Base-by-base conservation (phyloP, 2,113 vertebrate species). In the Argyrosomus japonicus region DNA sequence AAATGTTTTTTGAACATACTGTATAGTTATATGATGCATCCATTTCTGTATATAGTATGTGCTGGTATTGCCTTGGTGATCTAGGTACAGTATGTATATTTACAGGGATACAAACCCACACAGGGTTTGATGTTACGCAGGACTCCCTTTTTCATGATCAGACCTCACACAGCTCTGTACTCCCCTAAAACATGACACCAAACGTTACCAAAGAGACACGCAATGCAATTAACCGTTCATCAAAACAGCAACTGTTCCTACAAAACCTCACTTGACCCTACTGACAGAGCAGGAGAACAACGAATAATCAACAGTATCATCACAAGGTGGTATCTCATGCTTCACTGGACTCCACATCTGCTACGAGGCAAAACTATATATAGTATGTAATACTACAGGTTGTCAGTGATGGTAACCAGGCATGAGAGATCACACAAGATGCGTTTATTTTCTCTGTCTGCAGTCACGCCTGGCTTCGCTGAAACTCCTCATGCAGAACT, bases 381-480 rank as follows among this genome's bases (percentile, higher is more conserved):
- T 62, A 80, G 71, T 84, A 67, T 86, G 56, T 79, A 72, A 77
- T 17, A 2, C 3, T 1, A 27, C 45, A 9, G 19, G 32, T 51
- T 85, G 83, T 82, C 75, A 79, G 77, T 68, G 50, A 64, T 63
- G 63, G 68, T 85, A 85, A 77, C 79, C 89, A 88, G 79, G 78
- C 76, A 6, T 76, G 75, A 65, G 57, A 68, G 79, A 88, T 89
- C 84, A 67, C 84, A 89, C 74, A 74, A 48, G 60, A 69, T 50
- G 57, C 73, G 84, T 88, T 92, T 88, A 83, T 91, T 91, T 85
- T 91, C 71, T 84, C 76, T 72, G 76, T 81, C 68, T 87, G 65
- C 32, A 0, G 83, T 87, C 86, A 84, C 57, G 67, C 70, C 64
- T 75, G 84, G 25, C 54, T 79, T 77, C 77, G 17, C 68, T 45